A percentile compares a stretch with the other conserved stretches of the same genome.
These are phyloP conservation scores for Mola mola DNA, from an alignment of 2,113 vertebrate species.

Conservation along the genomic window DNA sequence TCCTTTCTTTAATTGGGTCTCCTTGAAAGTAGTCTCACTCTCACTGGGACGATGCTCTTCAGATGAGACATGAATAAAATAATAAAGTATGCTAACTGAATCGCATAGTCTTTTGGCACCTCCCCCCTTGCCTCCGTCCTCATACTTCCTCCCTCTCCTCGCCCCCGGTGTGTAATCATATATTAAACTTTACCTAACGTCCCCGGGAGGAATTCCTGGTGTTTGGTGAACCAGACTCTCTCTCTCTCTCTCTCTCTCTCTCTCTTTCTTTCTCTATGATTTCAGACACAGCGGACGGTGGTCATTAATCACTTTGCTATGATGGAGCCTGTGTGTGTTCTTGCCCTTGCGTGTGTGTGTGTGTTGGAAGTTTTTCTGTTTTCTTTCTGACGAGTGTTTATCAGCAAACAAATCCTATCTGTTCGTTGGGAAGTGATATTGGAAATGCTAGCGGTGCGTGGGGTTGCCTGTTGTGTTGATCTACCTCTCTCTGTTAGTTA, in stretches of 20 bases:
- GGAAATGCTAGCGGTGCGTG: constrained; percentile 28
- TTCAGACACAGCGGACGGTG: constrained; percentile 70
- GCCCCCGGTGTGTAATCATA: constrained; percentile 71
- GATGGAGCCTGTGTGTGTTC: constrained; percentile 34
- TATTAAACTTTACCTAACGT: constrained; percentile 75
- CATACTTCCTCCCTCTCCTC: constrained; percentile 37
- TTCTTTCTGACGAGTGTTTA: constrained; percentile 55
- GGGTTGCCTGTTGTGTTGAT: constrained; percentile 57
- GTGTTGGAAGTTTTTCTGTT: constrained; percentile 53
- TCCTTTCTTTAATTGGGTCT: neutral
- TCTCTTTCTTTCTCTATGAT: too few relatives aligned
- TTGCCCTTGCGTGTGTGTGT: constrained; percentile 34
- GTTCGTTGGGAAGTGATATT: constrained; percentile 46
- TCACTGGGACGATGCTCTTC: neutral
- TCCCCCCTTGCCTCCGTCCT: constrained; percentile 17
- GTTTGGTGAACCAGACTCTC: constrained; percentile 77
- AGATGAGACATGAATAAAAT: constrained; percentile 26
- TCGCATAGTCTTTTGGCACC: constrained; percentile 10
- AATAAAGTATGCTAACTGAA: constrained; percentile 17
- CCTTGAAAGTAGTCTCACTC: neutral
- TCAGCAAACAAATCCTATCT: constrained; percentile 70
- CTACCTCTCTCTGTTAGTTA: constrained; percentile 58
- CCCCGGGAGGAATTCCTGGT: constrained; percentile 76
- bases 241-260: too few relatives aligned
- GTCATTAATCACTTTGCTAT: constrained; percentile 76